Base-by-base conservation (phyloP, 2,113 vertebrate genomes). In the Barbus barbus region DNA sequence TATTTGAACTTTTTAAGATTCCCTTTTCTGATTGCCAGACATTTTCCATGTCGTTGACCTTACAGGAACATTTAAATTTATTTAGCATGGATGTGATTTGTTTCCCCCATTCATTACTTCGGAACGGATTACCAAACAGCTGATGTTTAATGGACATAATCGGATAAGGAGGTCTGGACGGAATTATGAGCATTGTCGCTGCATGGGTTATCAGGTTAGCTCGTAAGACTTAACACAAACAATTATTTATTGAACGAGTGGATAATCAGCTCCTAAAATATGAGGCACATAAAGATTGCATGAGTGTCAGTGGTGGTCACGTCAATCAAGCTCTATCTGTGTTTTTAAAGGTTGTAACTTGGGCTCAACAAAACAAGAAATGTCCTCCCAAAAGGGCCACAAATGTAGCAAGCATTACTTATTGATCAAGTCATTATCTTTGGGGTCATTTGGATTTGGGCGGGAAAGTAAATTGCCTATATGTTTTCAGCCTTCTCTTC, bases 1-100 rank as follows among this genome's bases (percentile, higher is more conserved):
- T 85, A 86, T 89, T 58, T 89, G 61, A 93, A 91, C 89, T 90
- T 91, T 91, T 91, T 85, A 90, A 85, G 89, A 91, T 90, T 89
- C 82, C 87, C 51, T 81, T 56, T 20, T 5, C 5, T 6, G 51
- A 86, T 83, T 86, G 86, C 84, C 51, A 46, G 69, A 33, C 84
- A 76, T 65, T 84, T 81, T 73, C 31, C 9, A n/a, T 46, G 61
- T 65, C 14, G 6, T 83, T 87, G 83, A 89, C n/a, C n/a, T n/a
- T n/a, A n/a, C n/a, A n/a, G n/a, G n/a, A n/a, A n/a, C n/a, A n/a
- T n/a, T n/a, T n/a, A 89, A 87, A 85, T 87, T 92, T 88, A 85
- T 86, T 82, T 67, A 44, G 7, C 83, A 53, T 18, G n/a, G 31
- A 38, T 31, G 5, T 83, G 81, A 60, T 91, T 91, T 91, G 83